Percentiles rank a stretch among this genome's conserved stretches.
These are phyloP conservation scores for Oxygymnocypris stewartii DNA, from an alignment of 2,113 vertebrate species.

Conservation along the genomic window DNA sequence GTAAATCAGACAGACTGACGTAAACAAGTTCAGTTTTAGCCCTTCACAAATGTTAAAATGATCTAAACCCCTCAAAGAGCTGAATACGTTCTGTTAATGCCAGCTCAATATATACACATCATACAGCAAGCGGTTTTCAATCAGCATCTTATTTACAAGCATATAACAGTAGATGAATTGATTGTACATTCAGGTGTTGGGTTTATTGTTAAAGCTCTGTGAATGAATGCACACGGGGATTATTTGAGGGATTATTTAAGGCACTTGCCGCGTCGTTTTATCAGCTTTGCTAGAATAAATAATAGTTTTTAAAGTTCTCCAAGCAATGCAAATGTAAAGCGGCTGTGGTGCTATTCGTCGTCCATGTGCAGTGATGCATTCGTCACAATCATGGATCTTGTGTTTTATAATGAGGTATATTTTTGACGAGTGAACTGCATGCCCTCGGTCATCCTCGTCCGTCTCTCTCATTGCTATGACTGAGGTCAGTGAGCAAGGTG, in stretches of 20 bases:
- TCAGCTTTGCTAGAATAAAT: neutral
- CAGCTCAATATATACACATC: slow-evolving; percentile 27
- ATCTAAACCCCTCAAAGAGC: slow-evolving; percentile 27
- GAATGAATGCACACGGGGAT: neutral
- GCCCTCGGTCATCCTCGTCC: neutral
- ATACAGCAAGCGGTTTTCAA: neutral
- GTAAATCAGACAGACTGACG: neutral
- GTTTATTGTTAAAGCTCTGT: slow-evolving; percentile 28
- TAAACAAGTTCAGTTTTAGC: slow-evolving; percentile 59
- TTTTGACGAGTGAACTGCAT: no score
- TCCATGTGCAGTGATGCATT: neutral
- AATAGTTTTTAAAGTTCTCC: no score
- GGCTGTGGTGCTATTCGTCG: neutral
- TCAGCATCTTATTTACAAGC: slow-evolving; percentile 2
- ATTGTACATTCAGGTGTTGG: slow-evolving; percentile 10
- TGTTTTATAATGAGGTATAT: slow-evolving; percentile 33
- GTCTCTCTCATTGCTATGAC: neutral
- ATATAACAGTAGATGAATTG: neutral
- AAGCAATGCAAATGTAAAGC: neutral
- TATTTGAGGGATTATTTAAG: slow-evolving; percentile 15
- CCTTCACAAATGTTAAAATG: slow-evolving; percentile 69
- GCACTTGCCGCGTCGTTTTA: slow-evolving; percentile 38
- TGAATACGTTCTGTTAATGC: neutral
- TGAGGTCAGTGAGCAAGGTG: neutral
- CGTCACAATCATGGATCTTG: neutral